Base-by-base conservation (phyloP, 1,140 invertebrate species). In the Musca vetustissima region DNA sequence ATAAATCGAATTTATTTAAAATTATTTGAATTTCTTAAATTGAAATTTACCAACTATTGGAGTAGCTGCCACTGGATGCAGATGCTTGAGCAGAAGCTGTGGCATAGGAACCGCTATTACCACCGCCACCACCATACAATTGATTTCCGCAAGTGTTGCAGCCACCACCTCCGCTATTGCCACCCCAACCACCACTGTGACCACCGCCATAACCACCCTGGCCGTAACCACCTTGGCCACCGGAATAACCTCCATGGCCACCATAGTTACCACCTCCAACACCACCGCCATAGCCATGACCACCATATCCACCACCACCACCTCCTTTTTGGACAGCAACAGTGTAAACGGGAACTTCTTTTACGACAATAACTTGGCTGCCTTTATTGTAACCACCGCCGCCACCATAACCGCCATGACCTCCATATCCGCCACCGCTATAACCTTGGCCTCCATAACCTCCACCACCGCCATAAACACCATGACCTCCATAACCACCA, bases 211-310 rank as follows among this genome's bases (percentile, higher is more conserved):
- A 25, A n/a, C 57, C 57, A 2, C 43, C 47, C 47, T 59, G 36
- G 19, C 72, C 68, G 64, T 68, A 68, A 70, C 70, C 66, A 48
- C 24, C 61, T 6, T 43, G 59, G 19, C 66, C 52, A 14, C 64
- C 64, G 36, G 36, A 43, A 13, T 43, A 43, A 9, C 36, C 36
- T 43, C 36, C 36, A 43, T 43, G 36, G 11, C 36, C 36, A 43
- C 36, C 36, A 43, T 43, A 43, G 36, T 43, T 43, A 13, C 36
- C 36, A 43, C 36, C 36, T 13, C 36, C 36, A 43, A 43, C 36
- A 43, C 36, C 36, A 13, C 36, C 36, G 11, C 36, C 36, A 43
- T 43, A 43, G 36, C 36, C 36, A 43, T 43, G 36, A 43, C 36
- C 36, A 43, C 28, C 28, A 32, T 32, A 32, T 3, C 28, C 28